phyloP scores from a whole-genome alignment of 1,140 invertebrate species.

The Pogonognathellus flavescens region DNA sequence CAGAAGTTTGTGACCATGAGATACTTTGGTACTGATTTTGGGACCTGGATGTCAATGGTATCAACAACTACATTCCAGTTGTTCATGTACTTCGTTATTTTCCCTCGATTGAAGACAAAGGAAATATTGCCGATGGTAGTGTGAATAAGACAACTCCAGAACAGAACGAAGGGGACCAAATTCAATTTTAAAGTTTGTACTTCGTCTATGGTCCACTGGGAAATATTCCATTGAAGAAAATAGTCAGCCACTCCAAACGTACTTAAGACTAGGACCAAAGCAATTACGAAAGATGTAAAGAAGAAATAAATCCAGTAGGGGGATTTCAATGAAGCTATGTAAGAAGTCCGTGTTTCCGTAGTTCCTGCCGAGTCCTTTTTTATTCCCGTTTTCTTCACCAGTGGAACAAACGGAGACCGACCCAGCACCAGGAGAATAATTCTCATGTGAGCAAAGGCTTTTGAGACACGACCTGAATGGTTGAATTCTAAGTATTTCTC shows the following conservation, averaged over 20 bases:
- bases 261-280: constrained; percentile 51
- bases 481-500: not conserved
- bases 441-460: constrained; percentile 48
- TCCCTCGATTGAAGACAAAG: constrained; percentile 52
- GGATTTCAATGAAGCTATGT: not conserved
- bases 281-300: constrained; percentile 48
- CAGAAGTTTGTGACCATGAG: constrained; percentile 54
- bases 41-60: constrained; percentile 49
- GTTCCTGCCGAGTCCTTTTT: not conserved
- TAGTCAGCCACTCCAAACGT: constrained; percentile 50
- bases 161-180: constrained; percentile 63
- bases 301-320: constrained; percentile 63
- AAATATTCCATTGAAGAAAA: constrained; percentile 49
- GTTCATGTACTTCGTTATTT: constrained; percentile 56
- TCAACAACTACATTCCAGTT: constrained; percentile 60
- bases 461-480: constrained; percentile 40
- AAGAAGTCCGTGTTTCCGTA: not conserved
- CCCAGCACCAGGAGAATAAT: constrained; percentile 54
- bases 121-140: constrained; percentile 54
- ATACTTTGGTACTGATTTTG: constrained; percentile 47
- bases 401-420: constrained; percentile 58
- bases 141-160: constrained; percentile 64
- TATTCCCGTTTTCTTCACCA: not conserved
- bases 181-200: constrained; percentile 52
- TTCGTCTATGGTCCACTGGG: not conserved